Evolutionary conservation across 2,113 vertebrate species (phyloP), one percentile per base, ranked within the genome.

Genomic region (Athene cunicularia): DNA sequence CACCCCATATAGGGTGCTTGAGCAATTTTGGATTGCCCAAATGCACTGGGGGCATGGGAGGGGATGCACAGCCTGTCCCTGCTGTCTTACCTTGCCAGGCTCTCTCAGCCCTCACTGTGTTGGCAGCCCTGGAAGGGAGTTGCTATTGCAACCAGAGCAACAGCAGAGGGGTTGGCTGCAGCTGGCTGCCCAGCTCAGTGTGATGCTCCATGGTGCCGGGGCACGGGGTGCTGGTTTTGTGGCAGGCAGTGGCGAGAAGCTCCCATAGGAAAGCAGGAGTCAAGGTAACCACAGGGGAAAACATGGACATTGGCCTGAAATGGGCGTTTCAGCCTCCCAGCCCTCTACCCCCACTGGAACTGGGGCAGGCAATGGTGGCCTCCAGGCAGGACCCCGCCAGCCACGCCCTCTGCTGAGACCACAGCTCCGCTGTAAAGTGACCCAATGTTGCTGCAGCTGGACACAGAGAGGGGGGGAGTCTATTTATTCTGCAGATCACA

Each of bases 151-250:
- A 33, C 39, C 11, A 7, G 64, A 71, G 74, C 35, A 11, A 77
- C n/a, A 55, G 32, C 39, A 32, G 75, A 88, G 23, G 52, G 43
- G 14, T 52, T 0, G 0, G 52, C 16, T 1, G 7, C 0, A 0
- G 73, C 73, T 6, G 0, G 12, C 64, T 90, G 82, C 88, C n/a
- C 56, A 27, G 86, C 60, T 35, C 56, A 19, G n/a, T 9, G 49
- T 28, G 62, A 41, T 60, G 32, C 33, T 62, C 55, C 0, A 0
- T 24, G 49, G 22, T 39, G 33, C n/a, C 0, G 5, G 70, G 49
- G n/a, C 35, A 52, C 0, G 1, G 49, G 72, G 60, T 2, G 5
- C 77, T 35, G 52, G 15, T 50, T 71, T 39, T 0, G 0, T 30
- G 55, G 64, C 55, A 60, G 43, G 28, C 0, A 0, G 35, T 41